phyloP scores from a whole-genome alignment of 2,113 vertebrate species.

The Natator depressus region DNA sequence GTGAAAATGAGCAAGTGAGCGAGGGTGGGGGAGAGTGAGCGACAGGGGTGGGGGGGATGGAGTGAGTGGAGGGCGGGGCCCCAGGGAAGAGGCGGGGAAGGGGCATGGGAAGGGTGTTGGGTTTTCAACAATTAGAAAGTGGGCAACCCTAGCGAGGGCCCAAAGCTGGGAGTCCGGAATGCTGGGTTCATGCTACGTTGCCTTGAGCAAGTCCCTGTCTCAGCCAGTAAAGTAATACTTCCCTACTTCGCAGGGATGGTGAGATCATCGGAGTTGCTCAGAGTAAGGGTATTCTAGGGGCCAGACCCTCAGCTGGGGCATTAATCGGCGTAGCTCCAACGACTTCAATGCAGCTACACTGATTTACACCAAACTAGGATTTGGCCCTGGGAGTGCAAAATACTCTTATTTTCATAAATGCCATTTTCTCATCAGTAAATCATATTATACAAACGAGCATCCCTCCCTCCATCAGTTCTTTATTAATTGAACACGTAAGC shows the following conservation, averaged over 20 bases:
- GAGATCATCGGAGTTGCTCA: neutral
- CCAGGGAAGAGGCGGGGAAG: no score
- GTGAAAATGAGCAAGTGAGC: no score
- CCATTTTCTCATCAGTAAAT: neutral
- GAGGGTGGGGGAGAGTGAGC: no score
- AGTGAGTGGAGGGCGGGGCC: no score
- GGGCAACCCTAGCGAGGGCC: neutral
- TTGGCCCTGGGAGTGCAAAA: neutral
- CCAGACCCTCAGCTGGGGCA: neutral
- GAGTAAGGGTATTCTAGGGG: neutral
- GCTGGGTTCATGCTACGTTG: neutral
- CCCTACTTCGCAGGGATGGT: neutral
- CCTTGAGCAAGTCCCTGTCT: no score
- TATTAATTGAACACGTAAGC: neutral
- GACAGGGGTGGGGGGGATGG: no score
- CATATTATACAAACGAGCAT: neutral
- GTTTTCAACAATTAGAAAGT: no score
- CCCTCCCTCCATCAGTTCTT: no score
- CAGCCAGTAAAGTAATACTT: neutral
- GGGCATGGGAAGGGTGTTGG: no score
- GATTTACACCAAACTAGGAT: neutral
- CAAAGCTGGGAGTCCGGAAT: neutral
- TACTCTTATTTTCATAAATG: rapidly evolving
- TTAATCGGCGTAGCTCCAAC: neutral
- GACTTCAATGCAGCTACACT: no score